A percentile compares a stretch with the other conserved stretches of the same genome.
Evolutionary conservation across 1,140 invertebrate genomes (phyloP).

Genomic region (Drosophila auraria): DNA sequence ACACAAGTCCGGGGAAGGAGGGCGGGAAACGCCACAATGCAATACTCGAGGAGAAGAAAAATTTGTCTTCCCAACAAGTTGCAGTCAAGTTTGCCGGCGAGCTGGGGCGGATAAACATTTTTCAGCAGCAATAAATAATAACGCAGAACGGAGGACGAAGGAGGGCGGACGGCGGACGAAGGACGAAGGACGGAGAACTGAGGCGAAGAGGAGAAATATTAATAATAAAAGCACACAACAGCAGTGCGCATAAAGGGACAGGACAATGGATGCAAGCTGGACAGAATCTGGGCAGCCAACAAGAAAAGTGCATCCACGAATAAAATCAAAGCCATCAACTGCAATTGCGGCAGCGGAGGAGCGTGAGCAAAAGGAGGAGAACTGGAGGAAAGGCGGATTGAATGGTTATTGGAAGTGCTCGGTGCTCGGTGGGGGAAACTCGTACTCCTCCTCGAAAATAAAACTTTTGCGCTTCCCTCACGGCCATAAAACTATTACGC

Average conservation of each 20-base stretch:
- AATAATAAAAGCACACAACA: slow-evolving; percentile 80
- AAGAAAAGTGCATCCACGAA: slow-evolving; percentile 82
- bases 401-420: slow-evolving; percentile 79
- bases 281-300: slow-evolving; percentile 64
- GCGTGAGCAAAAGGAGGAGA: background rate
- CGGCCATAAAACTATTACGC: slow-evolving; percentile 81
- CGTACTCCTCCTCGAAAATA: slow-evolving; percentile 39
- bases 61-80: slow-evolving; percentile 80
- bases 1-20: slow-evolving; percentile 35
- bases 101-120: slow-evolving; percentile 80
- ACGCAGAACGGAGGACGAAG: slow-evolving; percentile 32
- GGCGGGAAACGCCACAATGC: slow-evolving; percentile 6
- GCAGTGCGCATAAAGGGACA: slow-evolving; percentile 63
- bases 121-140: slow-evolving; percentile 83
- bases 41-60: slow-evolving; percentile 51
- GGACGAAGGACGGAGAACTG: slow-evolving; percentile 26
- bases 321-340: slow-evolving; percentile 84
- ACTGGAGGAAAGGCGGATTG: slow-evolving; percentile 57
- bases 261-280: slow-evolving; percentile 61
- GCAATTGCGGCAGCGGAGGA: slow-evolving; percentile 64
- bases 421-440: slow-evolving; percentile 2
- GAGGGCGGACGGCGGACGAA: background rate
- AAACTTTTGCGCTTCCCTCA: slow-evolving; percentile 70
- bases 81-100: slow-evolving; percentile 75
- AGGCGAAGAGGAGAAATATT: slow-evolving; percentile 58